Evolutionary conservation across 2,888 invertebrate species (phyloP).

Genomic region (Sphinx pinastri): DNA sequence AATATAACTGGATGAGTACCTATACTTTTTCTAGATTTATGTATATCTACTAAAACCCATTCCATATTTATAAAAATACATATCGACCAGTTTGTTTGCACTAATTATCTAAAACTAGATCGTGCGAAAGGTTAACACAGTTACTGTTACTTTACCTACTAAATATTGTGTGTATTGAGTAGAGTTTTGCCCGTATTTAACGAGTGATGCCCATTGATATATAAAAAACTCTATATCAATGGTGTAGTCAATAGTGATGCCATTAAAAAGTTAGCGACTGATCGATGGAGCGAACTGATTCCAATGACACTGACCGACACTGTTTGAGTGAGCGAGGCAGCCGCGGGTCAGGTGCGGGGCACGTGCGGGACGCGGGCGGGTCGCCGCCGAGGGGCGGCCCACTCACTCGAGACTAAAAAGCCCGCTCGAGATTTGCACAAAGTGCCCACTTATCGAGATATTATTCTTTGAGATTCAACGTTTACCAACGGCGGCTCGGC

Average conservation of each 20-base stretch:
- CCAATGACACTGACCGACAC: neutral
- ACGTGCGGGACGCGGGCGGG: neutral
- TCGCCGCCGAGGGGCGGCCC: slow-evolving; percentile 6
- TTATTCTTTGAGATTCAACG: slow-evolving; percentile 38
- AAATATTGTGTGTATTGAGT: neutral
- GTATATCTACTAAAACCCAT: too few relatives aligned
- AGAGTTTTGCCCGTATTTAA: too few relatives aligned
- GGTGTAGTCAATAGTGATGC: too few relatives aligned
- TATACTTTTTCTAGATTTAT: too few relatives aligned
- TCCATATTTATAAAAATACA: too few relatives aligned
- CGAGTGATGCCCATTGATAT: neutral
- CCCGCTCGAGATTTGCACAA: slow-evolving; percentile 33
- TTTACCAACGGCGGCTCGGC: slow-evolving; percentile 2
- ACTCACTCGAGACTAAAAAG: slow-evolving; percentile 14
- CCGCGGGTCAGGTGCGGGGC: neutral
- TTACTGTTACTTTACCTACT: too few relatives aligned
- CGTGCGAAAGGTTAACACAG: too few relatives aligned
- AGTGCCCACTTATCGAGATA: slow-evolving; percentile 42
- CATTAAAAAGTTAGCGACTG: neutral
- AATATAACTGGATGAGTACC: too few relatives aligned
- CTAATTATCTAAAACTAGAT: too few relatives aligned
- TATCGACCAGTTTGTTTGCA: too few relatives aligned
- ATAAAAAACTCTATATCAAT: too few relatives aligned
- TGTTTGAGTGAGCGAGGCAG: neutral
- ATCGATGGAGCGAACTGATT: neutral